Base-by-base conservation (phyloP, 2,113 vertebrate genomes). In the Raja brachyura region DNA sequence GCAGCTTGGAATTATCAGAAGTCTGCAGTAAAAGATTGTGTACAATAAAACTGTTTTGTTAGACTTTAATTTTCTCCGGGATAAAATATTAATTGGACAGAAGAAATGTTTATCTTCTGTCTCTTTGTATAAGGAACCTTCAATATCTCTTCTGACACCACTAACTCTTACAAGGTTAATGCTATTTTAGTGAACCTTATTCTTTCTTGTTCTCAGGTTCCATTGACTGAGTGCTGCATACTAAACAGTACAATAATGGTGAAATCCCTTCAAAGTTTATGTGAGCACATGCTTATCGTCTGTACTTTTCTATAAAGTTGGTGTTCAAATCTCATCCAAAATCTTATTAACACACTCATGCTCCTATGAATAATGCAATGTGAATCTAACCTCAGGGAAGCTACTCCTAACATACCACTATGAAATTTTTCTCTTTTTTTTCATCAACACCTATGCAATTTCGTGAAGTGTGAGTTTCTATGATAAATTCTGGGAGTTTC, bases 381-480 rank as follows among this genome's bases (percentile, higher is more conserved):
- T 88, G 83, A 88, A 88, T 88, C 83, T 66, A 88, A 88, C 83
- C 59, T 88, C 59, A 66, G 59, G 83, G 83, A 88, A 88, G 83
- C 14, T 88, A 31, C 59, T 14, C 83, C 31, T 88, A 63, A 31
- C 83, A 7, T 66, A 66, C 83, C 22, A 14, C 83, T 88, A 59
- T 63, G 83, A 88, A 88, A 10, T 31, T 63, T 6, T 86, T 63
- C 56, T 31, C 61, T 59, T 86, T 86, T 59, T 68, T 28, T 59
- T 86, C 83, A 86, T 86, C 83, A 86, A 86, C 83, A 63, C 56
- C 56, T 61, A 86, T 86, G 56, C 31, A 28, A 63, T 86, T 86
- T 63, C 56, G 59, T 86, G 28, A 56, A 88, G 28, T 13, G 83
- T 66, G 83, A 88, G 28, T 6, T 88, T 88, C 83, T n/a, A 33